A percentile compares a stretch with the other conserved stretches of the same genome.
phyloP scores from a whole-genome alignment of 2,797 vertebrate genomes.

The Bradypodion ventrale region DNA sequence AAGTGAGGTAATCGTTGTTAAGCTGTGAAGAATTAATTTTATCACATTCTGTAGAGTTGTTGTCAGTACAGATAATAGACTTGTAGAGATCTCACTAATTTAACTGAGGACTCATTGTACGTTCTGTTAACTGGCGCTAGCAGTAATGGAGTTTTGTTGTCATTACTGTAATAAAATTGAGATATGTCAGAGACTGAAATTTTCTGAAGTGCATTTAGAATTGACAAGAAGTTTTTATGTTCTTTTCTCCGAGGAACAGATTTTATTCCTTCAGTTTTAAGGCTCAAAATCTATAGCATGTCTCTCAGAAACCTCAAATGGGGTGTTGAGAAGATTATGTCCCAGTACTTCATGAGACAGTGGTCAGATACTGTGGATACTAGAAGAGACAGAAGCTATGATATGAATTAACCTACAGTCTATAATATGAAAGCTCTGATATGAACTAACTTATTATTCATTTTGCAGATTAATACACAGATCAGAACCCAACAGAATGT shows the following conservation, averaged over 20 bases:
- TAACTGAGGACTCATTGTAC: slow-evolving; percentile 54
- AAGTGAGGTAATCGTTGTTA: slow-evolving; percentile 67
- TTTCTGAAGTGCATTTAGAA: slow-evolving; percentile 33
- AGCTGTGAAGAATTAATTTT: slow-evolving; percentile 68
- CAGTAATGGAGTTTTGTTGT: slow-evolving; percentile 53
- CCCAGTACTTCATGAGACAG: background rate
- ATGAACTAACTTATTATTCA: background rate
- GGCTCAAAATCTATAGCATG: background rate
- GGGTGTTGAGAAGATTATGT: background rate
- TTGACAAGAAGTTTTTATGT: slow-evolving; percentile 30
- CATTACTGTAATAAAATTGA: slow-evolving; percentile 40
- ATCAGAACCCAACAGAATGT: background rate
- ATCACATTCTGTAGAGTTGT: slow-evolving; percentile 55
- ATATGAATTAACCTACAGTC: background rate
- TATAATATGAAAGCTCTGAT: background rate
- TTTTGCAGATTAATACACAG: background rate
- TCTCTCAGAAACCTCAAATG: background rate
- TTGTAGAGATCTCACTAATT: slow-evolving; percentile 60
- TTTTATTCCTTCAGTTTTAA: background rate
- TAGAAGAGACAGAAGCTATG: background rate
- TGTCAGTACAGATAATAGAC: slow-evolving; percentile 66
- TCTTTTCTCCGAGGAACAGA: slow-evolving; percentile 4
- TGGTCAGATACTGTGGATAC: background rate
- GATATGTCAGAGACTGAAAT: slow-evolving; percentile 15
- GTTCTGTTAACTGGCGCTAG: slow-evolving; percentile 50